Evolutionary conservation across 92 coral and sea anemone genomes (phyloP).

Genomic region (Epizoanthus ramosus): DNA sequence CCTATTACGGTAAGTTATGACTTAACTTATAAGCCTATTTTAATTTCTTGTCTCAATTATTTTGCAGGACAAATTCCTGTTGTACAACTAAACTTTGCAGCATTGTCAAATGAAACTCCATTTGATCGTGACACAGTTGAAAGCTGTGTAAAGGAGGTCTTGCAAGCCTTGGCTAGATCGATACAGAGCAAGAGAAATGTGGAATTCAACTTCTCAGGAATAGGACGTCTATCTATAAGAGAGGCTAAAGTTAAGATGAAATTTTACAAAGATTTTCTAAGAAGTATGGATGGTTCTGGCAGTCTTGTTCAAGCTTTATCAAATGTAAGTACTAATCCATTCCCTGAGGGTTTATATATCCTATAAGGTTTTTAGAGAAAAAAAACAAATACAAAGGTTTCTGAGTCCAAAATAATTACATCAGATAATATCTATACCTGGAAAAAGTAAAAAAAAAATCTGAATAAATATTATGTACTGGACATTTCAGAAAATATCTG

Average conservation of each 20-base stretch:
- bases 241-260: conserved; percentile 98
- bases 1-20: too few species aligned
- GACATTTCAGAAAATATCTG: too few species aligned
- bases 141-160: conserved; percentile 95
- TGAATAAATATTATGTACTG: too few species aligned
- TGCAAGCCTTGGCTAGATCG: conserved; percentile 92
- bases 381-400: too few species aligned
- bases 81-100: conserved; percentile 91
- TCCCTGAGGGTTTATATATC: too few species aligned
- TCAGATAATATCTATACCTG: too few species aligned
- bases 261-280: conserved; percentile 91
- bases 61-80: conserved; percentile 92
- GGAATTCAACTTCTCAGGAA: conserved; percentile 94
- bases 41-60: background rate
- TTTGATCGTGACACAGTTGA: conserved; percentile 96
- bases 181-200: conserved; percentile 94
- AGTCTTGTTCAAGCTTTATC: conserved; percentile 86
- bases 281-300: conserved; percentile 94
- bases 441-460: too few species aligned
- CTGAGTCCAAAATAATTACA: too few species aligned
- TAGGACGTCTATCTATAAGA: conserved; percentile 90
- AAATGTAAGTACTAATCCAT: conserved; percentile 69
- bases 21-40: too few species aligned
- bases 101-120: conserved; percentile 81
- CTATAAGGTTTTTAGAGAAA: too few species aligned